Evolutionary conservation across 1,140 invertebrate genomes (phyloP), one percentile per base, ranked within the genome.

Genomic region (Diploscapter pachys): DNA sequence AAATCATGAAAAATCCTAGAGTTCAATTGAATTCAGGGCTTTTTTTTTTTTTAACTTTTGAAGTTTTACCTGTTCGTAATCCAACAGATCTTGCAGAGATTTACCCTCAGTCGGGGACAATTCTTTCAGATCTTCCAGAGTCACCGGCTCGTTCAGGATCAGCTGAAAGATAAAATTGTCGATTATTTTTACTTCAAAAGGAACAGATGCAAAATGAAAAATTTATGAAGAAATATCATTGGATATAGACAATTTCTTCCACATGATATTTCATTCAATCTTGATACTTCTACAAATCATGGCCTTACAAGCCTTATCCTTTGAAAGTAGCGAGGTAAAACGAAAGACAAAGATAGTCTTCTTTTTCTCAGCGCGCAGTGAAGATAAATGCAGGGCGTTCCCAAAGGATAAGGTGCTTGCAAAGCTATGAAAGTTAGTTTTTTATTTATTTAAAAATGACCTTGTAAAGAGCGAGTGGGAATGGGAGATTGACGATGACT

Each of bases 381-480:
- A 31, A 31, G 31, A 31, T 31, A 31, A 31, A 31, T 31, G 31
- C 31, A 1, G 31, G 31, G 31, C 31, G 31, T 31, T 31, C 31
- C 31, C 31, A 31, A 31, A 31, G 31, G 31, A 31, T 31, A 31
- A 31, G 31, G 31, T n/a, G n/a, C 3, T 90, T 88, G 85, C 93
- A 92, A 57, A 90, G 88, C 2, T 98, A 87, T 48, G 1, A 31
- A 98, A 86, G 31, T 31, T 31, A 31, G 31, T 31, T 31, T 31
- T 31, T 63, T 8, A n/a, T 31, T 63, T 8, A n/a, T 11, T 8
- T 55, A 31, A 73, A 9, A 9, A 3, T 4, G 86, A 98, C 98
- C 86, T 98, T 98, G 84, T 96, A 99, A 6, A 99, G 86, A 3
- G 92, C 93, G 77, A 96, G 86, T 0, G 96, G 96, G 86, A 98